These are phyloP conservation scores for Tamandua tetradactyla DNA, from an alignment of 2,797 vertebrate species.

Conservation along the genomic window DNA sequence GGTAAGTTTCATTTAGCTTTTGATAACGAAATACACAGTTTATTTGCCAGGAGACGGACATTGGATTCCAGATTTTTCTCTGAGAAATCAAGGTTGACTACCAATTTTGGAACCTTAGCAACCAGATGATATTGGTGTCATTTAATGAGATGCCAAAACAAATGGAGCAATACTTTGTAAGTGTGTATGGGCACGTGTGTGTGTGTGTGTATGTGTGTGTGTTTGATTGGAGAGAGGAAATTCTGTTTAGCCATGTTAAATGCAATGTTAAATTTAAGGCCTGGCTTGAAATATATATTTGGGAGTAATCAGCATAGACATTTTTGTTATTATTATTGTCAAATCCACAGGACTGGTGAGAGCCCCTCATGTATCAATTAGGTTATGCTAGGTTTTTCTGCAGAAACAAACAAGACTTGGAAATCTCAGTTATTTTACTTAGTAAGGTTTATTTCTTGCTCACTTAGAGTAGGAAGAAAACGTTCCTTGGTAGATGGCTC, in stretches of 20 bases:
- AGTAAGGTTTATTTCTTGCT: background rate
- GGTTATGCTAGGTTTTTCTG: slow-evolving; percentile 15
- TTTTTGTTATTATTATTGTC: background rate
- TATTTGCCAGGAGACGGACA: background rate
- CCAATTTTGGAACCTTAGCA: background rate
- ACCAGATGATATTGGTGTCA: background rate
- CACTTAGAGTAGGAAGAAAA: background rate
- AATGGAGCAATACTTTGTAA: background rate
- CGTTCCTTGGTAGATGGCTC: background rate
- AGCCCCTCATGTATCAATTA: slow-evolving; percentile 34
- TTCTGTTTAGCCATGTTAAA: background rate
- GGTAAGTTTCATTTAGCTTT: background rate
- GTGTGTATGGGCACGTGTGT: no score
- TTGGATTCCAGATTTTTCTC: slow-evolving; percentile 42
- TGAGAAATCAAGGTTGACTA: background rate
- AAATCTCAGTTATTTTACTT: background rate
- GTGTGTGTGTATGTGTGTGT: no score
- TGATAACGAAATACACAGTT: background rate
- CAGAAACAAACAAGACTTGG: slow-evolving; percentile 28
- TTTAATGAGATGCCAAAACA: slow-evolving; percentile 4
- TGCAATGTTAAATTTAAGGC: background rate
- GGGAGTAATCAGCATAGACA: background rate
- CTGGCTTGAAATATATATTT: background rate
- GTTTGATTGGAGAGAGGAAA: background rate
- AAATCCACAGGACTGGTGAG: background rate